Evolutionary conservation across 1,140 invertebrate genomes (phyloP).

Genomic region (Andricus grossulariae): DNA sequence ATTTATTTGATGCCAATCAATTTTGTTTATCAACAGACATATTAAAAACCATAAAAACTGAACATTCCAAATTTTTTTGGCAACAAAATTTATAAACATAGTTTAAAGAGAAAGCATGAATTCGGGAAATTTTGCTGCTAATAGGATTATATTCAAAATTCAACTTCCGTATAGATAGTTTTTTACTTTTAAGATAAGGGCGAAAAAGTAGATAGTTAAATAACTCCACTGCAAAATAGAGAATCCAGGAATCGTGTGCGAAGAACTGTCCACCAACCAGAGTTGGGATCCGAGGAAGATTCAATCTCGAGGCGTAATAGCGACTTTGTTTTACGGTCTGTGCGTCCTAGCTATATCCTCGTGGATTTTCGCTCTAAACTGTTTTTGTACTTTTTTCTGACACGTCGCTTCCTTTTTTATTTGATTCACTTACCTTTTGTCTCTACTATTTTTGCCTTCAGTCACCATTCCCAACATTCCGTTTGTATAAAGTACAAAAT

Average conservation of each 20-base stretch:
- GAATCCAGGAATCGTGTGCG: not conserved
- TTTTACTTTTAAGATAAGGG: not conserved
- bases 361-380: conserved; percentile 39
- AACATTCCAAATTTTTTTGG: no score
- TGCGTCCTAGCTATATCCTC: conserved; percentile 45
- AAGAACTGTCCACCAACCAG: not conserved
- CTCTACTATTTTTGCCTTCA: not conserved
- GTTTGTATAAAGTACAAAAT: no score
- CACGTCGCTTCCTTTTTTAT: conserved; percentile 33
- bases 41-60: no score
- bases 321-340: conserved; percentile 51
- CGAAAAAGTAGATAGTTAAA: not conserved
- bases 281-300: conserved; percentile 38
- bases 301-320: conserved; percentile 49
- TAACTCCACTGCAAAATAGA: not conserved
- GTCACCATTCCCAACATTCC: no score
- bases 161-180: not conserved
- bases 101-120: not conserved
- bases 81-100: no score
- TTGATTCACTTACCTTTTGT: not conserved
- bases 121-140: not conserved
- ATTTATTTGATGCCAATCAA: no score
- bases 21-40: no score
- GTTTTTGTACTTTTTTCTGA: conserved; percentile 39
- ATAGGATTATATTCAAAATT: not conserved